phyloP scores from a whole-genome alignment of 1,140 invertebrate species.

The Anagrus nilaparvatae region DNA sequence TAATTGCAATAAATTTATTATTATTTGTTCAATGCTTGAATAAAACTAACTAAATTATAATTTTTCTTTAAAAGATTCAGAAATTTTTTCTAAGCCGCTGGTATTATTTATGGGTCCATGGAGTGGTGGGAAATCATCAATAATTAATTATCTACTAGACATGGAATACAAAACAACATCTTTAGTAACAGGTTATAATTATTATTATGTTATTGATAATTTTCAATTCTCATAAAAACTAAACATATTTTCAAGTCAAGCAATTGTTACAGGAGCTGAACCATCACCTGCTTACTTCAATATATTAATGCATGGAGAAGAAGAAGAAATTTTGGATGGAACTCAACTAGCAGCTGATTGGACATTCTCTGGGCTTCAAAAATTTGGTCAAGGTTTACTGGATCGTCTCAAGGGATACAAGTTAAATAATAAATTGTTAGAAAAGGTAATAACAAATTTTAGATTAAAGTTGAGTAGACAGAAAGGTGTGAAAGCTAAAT shows the following conservation, averaged over 20 bases:
- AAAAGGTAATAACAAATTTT: constrained; percentile 62
- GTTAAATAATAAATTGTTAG: constrained; percentile 72
- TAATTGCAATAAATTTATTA: constrained; percentile 1
- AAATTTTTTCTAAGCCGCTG: constrained; percentile 90
- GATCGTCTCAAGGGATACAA: constrained; percentile 76
- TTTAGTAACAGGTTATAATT: constrained; percentile 81
- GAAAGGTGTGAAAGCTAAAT: neutral
- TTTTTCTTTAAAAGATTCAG: constrained; percentile 57
- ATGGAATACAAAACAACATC: constrained; percentile 74
- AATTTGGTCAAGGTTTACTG: constrained; percentile 87
- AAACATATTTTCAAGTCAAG: constrained; percentile 10
- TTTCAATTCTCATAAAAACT: constrained; percentile 1
- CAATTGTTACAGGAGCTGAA: constrained; percentile 64
- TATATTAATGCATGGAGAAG: constrained; percentile 79
- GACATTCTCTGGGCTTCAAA: constrained; percentile 87
- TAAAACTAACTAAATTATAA: neutral
- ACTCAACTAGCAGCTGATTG: constrained; percentile 87
- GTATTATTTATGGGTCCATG: constrained; percentile 90
- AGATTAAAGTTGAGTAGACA: neutral
- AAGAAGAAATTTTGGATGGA: constrained; percentile 75
- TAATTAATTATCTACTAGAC: constrained; percentile 86
- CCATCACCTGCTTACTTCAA: constrained; percentile 91
- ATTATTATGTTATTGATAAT: constrained; percentile 16
- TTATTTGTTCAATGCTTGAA: too few relatives aligned
- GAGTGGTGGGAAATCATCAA: constrained; percentile 90